Base-by-base conservation (phyloP, 2,888 invertebrate genomes). In the Drosophila borealis region DNA sequence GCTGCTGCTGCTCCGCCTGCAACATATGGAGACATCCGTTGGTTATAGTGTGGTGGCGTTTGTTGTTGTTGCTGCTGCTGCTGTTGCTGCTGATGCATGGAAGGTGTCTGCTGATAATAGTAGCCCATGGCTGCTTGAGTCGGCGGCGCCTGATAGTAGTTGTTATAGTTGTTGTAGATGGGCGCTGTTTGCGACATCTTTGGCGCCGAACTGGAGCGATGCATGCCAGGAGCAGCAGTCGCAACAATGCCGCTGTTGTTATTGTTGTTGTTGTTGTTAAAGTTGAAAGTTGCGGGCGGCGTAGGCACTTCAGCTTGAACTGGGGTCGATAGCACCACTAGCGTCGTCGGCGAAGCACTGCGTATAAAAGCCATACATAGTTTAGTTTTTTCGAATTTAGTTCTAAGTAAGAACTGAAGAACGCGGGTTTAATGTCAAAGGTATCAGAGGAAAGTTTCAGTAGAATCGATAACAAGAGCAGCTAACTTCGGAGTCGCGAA, bases 201-300 rank as follows among this genome's bases (percentile, higher is more conserved):
- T 6, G 86, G 89, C 6, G 89, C 72, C 57, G 86, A 88, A n/a
- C 68, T 86, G 9, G 86, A 86, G 19, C 89, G 85, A 54, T 86
- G 89, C 89, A 86, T 89, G 29, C 84, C 78, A 37, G 69, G 54
- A 9, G 48, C 65, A n/a, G 44, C 29, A 9, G 11, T 37, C 29
- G 39, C 8, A 29, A 29, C 29, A 25, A 46, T 54, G 25, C 55
- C 66, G 37, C 48, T 69, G 21, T 55, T 85, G 46, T 70, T 69
- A 44, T 64, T 80, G 21, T 70, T 79, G 50, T 73, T 89, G 49
- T 68, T 82, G 36, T 69, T 82, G 53, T 74, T 89, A 48, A 70
- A 62, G 70, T 66, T 80, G 11, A 49, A 66, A 53, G 66, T 8
- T 8, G 29, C 45, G 13, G 74, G 51, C 37, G 67, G 36, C 34